Base-by-base conservation (phyloP, 1,140 invertebrate genomes). In the Leptopilina boulardi region DNA sequence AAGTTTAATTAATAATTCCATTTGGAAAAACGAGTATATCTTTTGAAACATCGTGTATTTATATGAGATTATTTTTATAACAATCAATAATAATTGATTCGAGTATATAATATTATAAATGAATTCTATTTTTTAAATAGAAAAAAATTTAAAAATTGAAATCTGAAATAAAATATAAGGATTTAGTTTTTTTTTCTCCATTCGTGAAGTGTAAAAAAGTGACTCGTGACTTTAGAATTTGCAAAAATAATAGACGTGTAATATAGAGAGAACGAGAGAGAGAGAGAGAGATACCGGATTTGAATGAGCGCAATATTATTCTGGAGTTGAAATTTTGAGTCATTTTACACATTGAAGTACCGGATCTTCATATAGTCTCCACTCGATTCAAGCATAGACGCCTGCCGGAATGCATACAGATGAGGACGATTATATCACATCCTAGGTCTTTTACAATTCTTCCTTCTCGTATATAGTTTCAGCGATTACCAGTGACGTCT, bases 371-470 rank as follows among this genome's bases (percentile, higher is more conserved):
- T 38, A 3, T 73, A 59, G 76, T 76, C 74, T 75, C 73, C 73
- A 72, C 71, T 77, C 72, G 76, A 77, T 82, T 79, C 75, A 21
- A 54, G 34, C 71, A 73, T 41, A 74, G 11, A 23, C 34, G 75
- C 54, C 54, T 77, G 71, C 66, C 78, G 77, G 80, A 76, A 85
- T 81, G 83, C 84, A 83, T 85, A 82, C 79, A 80, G 80, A 85
- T 83, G 79, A 80, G 77, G 19, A 9, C 78, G 82, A 86, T 86
- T 85, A 86, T 74, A 30, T 10, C 26, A 74, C 74, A 76, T 84
- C 74, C 59, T 76, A 59, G 15, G 70, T 76, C 77, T 56, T n/a
- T 75, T 79, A 80, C 74, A 77, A 78, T 76, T 70, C 76, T 80
- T 80, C 21, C 73, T 77, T 79, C 26, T 71, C 41, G n/a, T n/a